phyloP scores from a whole-genome alignment of 64 coral and sea anemone genomes.

The Anthopleura sola region DNA sequence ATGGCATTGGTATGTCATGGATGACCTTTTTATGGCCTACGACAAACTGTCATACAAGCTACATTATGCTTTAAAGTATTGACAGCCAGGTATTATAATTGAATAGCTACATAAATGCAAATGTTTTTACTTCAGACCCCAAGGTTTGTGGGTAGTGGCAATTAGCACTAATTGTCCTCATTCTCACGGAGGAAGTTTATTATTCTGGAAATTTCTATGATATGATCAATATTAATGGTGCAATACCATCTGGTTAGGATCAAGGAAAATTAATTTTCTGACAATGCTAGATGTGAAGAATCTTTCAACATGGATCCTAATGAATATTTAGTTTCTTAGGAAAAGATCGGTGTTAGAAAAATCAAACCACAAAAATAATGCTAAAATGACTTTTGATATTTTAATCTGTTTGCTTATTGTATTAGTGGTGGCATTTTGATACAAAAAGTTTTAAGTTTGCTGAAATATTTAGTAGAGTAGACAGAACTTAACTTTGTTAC shows the following conservation, averaged over 20 bases:
- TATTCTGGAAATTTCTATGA: neutral
- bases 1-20: neutral
- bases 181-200: neutral
- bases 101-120: neutral
- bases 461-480: no score
- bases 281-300: neutral
- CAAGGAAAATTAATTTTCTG: neutral
- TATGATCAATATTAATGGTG: neutral
- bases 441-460: no score
- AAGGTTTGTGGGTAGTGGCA: neutral
- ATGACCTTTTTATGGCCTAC: neutral
- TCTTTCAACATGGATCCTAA: neutral
- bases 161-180: neutral
- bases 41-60: neutral
- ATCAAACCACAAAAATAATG: neutral
- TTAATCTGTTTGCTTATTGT: neutral
- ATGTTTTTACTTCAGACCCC: neutral
- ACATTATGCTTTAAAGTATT: neutral
- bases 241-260: neutral
- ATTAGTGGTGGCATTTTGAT: neutral
- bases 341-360: neutral
- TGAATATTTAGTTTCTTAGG: neutral
- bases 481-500: no score
- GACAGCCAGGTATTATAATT: neutral
- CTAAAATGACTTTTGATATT: neutral